These are phyloP conservation scores for Pseudomyrmex sp. DNA, from an alignment of 1,140 invertebrate genomes.

Conservation along the genomic window DNA sequence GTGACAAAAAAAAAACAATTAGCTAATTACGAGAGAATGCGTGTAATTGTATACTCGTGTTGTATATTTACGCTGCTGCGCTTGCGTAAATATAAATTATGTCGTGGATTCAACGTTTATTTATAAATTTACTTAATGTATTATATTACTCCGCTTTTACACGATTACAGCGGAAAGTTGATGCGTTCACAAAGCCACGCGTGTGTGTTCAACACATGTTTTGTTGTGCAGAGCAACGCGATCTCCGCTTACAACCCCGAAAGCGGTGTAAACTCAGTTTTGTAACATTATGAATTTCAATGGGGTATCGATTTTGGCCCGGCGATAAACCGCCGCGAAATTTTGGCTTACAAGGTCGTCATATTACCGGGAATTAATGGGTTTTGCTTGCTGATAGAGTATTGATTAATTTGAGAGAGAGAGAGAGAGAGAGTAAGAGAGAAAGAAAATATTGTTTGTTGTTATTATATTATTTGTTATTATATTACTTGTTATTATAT, in stretches of 20 bases:
- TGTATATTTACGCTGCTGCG: no score
- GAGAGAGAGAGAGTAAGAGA: no score
- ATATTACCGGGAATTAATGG: slow-evolving; percentile 28
- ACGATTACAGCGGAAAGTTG: background rate
- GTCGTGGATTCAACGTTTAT: background rate
- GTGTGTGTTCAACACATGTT: slow-evolving; percentile 2
- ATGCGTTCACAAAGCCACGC: slow-evolving; percentile 15
- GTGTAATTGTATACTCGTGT: background rate
- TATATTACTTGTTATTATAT: no score
- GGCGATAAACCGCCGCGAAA: slow-evolving; percentile 20
- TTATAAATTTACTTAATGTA: background rate
- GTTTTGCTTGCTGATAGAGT: background rate
- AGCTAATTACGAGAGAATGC: no score
- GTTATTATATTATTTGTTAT: no score
- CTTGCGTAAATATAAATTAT: no score
- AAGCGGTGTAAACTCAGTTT: slow-evolving; percentile 47
- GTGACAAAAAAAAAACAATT: no score
- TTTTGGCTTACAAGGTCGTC: slow-evolving; percentile 27
- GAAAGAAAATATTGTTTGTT: no score
- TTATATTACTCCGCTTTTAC: no score
- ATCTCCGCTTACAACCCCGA: slow-evolving; percentile 19
- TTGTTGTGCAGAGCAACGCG: slow-evolving; percentile 7
- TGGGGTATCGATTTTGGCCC: slow-evolving; percentile 42
- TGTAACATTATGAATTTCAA: slow-evolving; percentile 56
- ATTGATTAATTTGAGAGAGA: slow-evolving; percentile 16